Base-by-base conservation (phyloP, 2,113 vertebrate species). In the Anseranas semipalmata region DNA sequence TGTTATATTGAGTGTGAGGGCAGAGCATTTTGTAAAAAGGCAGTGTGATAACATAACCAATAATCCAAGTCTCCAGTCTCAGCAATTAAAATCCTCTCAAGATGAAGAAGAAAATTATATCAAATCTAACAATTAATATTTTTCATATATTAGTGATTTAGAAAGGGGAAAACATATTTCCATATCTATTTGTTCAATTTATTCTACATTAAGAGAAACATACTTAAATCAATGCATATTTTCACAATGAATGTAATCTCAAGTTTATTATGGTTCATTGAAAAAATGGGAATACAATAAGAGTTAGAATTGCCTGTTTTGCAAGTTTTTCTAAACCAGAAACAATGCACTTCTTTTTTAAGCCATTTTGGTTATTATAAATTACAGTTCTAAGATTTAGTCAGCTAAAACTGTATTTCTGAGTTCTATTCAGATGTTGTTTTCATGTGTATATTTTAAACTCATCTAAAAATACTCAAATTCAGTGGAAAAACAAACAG, bases 401-500 rank as follows among this genome's bases (percentile, higher is more conserved):
- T 52, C 76, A 95, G 45, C 28, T 85, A 58, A 77, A 88, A 94
- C 32, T 78, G 37, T 66, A 66, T 80, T 87, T 52, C 45, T 7
- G 39, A 62, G 32, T 77, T 71, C 33, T 88, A 45, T 5, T 87
- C 62, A 73, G 19, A 9, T 92, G 82, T 63, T 92, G 53, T 81
- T 93, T 90, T 79, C 65, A 32, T 11, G 16, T 21, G 7, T 60
- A 14, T 92, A 89, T 87, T 91, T 87, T 92, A 93, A 97, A 89
- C 66, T 50, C 41, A 80, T 63, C 63, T 89, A 96, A 97, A 96
- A 96, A 93, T 92, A 95, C 53, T 81, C 76, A 56, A 63, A 76
- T 93, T 76, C 56, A 74, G 78, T 94, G 80, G 94, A 90, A 89
- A 95, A 97, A 78, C 72, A 91, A 97, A 94, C 70, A 80, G 53